Evolutionary conservation across 1,140 invertebrate genomes (phyloP), one percentile per base, ranked within the genome.

Genomic region (Notospermus geniculatus): DNA sequence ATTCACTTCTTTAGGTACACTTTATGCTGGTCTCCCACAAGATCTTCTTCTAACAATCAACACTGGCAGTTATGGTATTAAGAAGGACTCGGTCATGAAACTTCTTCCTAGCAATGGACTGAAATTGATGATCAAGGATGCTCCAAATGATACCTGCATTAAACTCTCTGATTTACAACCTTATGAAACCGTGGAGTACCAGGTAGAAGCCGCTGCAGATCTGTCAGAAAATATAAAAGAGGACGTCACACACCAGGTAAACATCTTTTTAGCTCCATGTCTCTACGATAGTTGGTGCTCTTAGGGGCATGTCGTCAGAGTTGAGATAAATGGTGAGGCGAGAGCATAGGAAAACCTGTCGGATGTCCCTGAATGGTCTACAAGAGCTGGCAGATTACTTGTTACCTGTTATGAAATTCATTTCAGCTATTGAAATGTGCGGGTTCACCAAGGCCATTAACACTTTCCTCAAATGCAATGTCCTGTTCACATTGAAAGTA

Each of bases 21-120:
- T 86, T 1, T 61, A 86, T 2, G 81, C 84, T 63, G 85, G 85
- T 2, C 75, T 85, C 36, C 70, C 76, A 39, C 85, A 86, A 64
- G 64, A 72, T 2, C 75, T 85, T 28, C 68, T 75, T 2, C 66
- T 86, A 1, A 75, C 70, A 22, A 63, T 86, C 11, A 67, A 76
- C 29, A 82, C 81, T 58, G 84, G 85, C n/a, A 85, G 81, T 62
- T 72, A 72, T 62, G 60, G 62, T 17, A 76, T 86, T 56, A 30
- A 63, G 32, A 36, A 54, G 15, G 66, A 57, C n/a, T 57, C 67
- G 1, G 28, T 45, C 5, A 53, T 73, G 13, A 25, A 22, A 2
- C 41, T 71, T 15, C 54, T 54, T 27, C 58, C 63, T 29, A 54
- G 56, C n/a, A 54, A 46, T 25, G 55, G 56, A 36, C 60, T 64